Conservation (phyloP, 2,888 invertebrate species). For the Drosophila ezoana region DNA sequence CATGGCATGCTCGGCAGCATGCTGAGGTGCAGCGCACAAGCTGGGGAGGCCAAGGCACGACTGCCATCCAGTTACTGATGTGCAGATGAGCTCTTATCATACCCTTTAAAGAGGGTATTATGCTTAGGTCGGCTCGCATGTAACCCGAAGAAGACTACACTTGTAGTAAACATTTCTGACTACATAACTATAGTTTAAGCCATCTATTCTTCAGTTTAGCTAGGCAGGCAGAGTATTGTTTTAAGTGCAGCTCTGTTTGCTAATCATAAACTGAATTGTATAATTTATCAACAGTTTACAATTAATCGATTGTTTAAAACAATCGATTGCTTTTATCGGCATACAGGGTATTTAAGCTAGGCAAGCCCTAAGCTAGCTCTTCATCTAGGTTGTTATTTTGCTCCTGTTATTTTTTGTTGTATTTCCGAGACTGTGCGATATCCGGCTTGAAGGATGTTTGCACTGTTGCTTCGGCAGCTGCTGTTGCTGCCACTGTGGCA, state of each 20-base stretch:
- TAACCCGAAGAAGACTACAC: neutral
- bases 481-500: conserved; percentile 46
- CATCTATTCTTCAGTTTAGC: too few species aligned
- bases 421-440: conserved; percentile 71
- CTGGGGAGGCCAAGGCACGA: conserved; percentile 25
- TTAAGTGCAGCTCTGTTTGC: too few species aligned
- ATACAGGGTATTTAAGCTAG: conserved; percentile 4
- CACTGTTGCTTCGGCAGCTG: conserved; percentile 69
- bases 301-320: neutral
- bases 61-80: conserved; percentile 26
- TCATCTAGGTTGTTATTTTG: conserved; percentile 4
- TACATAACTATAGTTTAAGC: too few species aligned
- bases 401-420: conserved; percentile 16
- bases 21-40: conserved; percentile 56
- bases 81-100: conserved; percentile 23
- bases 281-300: too few species aligned
- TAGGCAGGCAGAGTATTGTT: too few species aligned
- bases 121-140: neutral
- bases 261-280: too few species aligned
- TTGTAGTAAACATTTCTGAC: too few species aligned
- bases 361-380: neutral
- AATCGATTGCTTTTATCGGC: neutral
- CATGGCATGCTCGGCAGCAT: conserved; percentile 59
- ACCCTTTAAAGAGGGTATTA: conserved; percentile 10
- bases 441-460: conserved; percentile 78